Percentiles rank a stretch among this genome's conserved stretches.
These are phyloP conservation scores for Malurus elegans DNA, from an alignment of 2,113 vertebrate species.

Conservation along the genomic window DNA sequence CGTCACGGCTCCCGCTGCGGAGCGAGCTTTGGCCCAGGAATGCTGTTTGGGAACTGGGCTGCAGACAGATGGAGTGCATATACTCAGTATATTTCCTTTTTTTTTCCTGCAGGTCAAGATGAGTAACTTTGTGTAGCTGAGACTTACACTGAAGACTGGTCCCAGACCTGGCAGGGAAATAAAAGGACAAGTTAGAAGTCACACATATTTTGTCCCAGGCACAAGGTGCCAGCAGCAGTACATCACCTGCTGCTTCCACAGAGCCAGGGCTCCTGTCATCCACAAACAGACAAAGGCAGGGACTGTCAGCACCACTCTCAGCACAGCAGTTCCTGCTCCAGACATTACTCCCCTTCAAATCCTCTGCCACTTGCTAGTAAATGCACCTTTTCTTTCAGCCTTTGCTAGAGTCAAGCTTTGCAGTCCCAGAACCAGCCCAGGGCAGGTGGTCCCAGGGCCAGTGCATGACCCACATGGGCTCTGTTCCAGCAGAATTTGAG, in stretches of 20 bases:
- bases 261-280: not conserved
- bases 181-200: not conserved
- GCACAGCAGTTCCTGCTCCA: not conserved
- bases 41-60: conserved; percentile 18
- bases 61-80: conserved; percentile 21
- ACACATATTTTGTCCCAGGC: not conserved
- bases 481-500: not conserved
- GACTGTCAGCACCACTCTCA: not conserved
- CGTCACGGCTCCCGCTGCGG: not conserved
- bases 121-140: conserved; percentile 61
- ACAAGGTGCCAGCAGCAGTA: not conserved
- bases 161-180: conserved; percentile 75
- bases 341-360: not conserved
- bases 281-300: not conserved
- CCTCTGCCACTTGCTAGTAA: not conserved
- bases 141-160: conserved; percentile 95
- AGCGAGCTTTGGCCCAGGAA: conserved; percentile 35
- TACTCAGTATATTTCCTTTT: conserved; percentile 60
- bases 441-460: not conserved
- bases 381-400: not conserved
- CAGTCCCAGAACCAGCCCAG: not conserved
- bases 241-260: not conserved
- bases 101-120: conserved; percentile 74
- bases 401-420: not conserved
- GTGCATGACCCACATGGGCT: rapidly evolving